Conservation (phyloP, 2,888 invertebrate genomes). For the Erynnis tages region DNA sequence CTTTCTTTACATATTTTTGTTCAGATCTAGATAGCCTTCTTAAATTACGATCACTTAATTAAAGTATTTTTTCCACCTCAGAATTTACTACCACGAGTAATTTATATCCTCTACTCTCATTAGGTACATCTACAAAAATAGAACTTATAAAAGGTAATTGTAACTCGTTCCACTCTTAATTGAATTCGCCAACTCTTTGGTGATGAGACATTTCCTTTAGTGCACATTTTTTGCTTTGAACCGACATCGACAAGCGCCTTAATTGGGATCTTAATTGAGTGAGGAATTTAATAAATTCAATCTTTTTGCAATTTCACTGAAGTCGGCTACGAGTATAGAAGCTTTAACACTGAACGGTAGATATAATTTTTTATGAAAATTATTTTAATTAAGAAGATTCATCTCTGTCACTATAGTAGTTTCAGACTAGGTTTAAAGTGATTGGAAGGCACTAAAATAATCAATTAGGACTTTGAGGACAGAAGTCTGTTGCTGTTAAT, state of each 20-base stretch:
- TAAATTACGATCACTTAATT: no score
- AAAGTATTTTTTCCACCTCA: no score
- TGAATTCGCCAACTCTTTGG: slow-evolving; percentile 6
- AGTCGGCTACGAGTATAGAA: background rate
- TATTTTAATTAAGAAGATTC: background rate
- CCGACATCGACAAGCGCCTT: slow-evolving; percentile 12
- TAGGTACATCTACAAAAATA: background rate
- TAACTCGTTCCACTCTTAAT: background rate
- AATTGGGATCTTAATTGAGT: slow-evolving; percentile 21
- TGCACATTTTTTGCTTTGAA: slow-evolving; percentile 9
- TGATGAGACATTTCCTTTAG: slow-evolving; percentile 9
- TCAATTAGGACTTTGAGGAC: no score
- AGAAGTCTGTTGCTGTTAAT: no score
- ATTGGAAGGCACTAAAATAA: no score
- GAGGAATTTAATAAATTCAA: slow-evolving; percentile 19
- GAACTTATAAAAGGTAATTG: background rate
- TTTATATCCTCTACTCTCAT: no score
- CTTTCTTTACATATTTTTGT: no score
- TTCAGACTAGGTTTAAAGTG: background rate
- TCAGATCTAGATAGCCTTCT: no score
- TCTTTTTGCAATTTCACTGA: slow-evolving; percentile 11
- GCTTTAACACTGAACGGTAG: background rate
- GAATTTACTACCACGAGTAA: background rate
- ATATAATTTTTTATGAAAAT: background rate
- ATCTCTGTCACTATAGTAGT: background rate